Conservation (phyloP, 2,113 vertebrate species). For the Kryptolebias marmoratus region DNA sequence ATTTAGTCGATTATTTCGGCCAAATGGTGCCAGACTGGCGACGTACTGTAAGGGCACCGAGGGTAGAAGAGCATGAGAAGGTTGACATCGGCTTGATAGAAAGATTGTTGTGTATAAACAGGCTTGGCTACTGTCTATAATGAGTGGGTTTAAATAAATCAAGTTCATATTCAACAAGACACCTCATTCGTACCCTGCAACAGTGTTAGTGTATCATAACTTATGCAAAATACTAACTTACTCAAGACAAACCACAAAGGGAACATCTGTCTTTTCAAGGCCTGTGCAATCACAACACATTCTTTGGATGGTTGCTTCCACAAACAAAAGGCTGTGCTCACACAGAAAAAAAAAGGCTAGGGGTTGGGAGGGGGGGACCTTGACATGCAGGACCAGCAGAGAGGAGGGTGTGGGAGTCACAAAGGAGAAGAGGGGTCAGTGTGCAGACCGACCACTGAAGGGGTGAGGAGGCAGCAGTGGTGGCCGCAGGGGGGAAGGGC, state of each 20-base stretch:
- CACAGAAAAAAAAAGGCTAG: constrained; percentile 30
- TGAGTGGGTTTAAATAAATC: neutral
- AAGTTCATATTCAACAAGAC: constrained; percentile 1
- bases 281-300: constrained; percentile 71
- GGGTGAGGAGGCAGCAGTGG: neutral
- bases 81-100: constrained; percentile 20
- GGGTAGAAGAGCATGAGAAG: constrained; percentile 7
- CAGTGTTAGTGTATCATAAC: constrained; percentile 21
- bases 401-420: constrained; percentile 46
- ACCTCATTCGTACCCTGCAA: constrained; percentile 8
- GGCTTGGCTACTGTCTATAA: neutral
- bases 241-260: constrained; percentile 52
- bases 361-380: constrained; percentile 8
- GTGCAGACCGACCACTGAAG: constrained; percentile 17
- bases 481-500: constrained; percentile 2
- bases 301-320: constrained; percentile 70
- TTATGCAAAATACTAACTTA: constrained; percentile 24
- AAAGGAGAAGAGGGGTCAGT: constrained; percentile 41
- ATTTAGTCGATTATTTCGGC: constrained; percentile 34
- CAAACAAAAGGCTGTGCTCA: constrained; percentile 69
- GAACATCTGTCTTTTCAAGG: constrained; percentile 64
- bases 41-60: constrained; percentile 6
- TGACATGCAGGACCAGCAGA: constrained; percentile 30
- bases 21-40: constrained; percentile 53
- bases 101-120: constrained; percentile 3